Base-by-base conservation (phyloP, 2,113 vertebrate species). In the Artemisiospiza belli region DNA sequence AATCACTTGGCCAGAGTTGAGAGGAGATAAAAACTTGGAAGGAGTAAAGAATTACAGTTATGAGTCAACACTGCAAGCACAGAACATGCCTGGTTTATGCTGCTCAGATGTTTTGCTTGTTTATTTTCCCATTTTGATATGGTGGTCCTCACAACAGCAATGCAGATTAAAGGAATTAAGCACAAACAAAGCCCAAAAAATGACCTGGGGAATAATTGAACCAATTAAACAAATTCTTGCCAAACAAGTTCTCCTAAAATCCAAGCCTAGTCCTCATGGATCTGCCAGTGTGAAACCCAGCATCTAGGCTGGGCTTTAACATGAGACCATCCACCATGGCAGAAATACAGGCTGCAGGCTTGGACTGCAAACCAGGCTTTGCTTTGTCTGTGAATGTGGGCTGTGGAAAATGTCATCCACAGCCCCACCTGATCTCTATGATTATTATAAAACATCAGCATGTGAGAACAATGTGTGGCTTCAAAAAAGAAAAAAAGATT, bases 241-340 rank as follows among this genome's bases (percentile, higher is more conserved):
- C 39, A 79, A 67, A 62, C 12, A 67, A 70, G 39, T 54, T 58
- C 25, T 77, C 37, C 58, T 79, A 72, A 83, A 91, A 63, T 54
- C 6, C 20, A 87, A 31, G 44, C 24, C 27, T 6, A 1, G 21
- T 55, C 39, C 72, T 81, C 15, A 5, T 8, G 8, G 43, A 68
- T 75, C 49, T 89, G 47, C 33, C 51, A 39, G 20, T 33, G 31
- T 55, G 22, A 86, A 83, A 58, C 25, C 14, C 43, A 63, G n/a
- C 18, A 79, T 28, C 30, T 21, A 28, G 25, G 21, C 44, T 76
- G 54, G 47, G 23, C n/a, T 80, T 75, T 41, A 46, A 33, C 28
- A 6, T 16, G 35, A 3, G 2, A 15, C 27, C 16, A 12, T 74
- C 35, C 20, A 37, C 27, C 0, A 0, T 49, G 9, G 52, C 28